Conservation (phyloP, 2,797 vertebrate species). For the Acomys russatus region DNA sequence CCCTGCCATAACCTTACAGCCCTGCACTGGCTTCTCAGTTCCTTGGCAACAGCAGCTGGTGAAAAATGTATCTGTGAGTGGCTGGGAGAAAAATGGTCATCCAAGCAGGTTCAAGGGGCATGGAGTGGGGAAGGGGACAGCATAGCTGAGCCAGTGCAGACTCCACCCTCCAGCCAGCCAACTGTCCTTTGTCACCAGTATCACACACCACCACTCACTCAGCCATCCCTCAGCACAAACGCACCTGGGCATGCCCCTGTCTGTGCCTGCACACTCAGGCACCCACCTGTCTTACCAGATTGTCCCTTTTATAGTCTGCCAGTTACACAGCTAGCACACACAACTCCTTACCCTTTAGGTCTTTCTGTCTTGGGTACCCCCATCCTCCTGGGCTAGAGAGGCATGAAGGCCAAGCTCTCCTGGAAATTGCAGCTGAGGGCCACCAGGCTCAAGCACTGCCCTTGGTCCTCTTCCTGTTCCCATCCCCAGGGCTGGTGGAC, state of each 20-base stretch:
- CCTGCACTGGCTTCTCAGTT: constrained; percentile 1
- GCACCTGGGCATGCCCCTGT: background rate
- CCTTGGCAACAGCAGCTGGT: constrained; percentile 38
- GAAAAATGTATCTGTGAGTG: constrained; percentile 66
- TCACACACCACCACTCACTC: background rate
- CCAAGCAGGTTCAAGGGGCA: constrained; percentile 57
- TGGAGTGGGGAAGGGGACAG: background rate
- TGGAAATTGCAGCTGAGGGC: background rate
- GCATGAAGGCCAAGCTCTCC: background rate
- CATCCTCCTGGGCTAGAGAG: accelerated
- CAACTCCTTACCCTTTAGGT: background rate
- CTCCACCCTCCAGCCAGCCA: background rate
- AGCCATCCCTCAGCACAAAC: constrained; percentile 2
- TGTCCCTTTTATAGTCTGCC: background rate
- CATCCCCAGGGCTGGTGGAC: background rate
- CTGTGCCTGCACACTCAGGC: background rate
- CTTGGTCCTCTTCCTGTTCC: background rate
- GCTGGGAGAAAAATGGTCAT: constrained; percentile 23
- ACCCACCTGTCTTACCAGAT: background rate
- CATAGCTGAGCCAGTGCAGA: background rate
- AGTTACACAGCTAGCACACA: background rate
- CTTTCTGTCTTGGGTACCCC: background rate
- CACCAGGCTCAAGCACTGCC: background rate
- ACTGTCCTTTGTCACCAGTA: background rate
- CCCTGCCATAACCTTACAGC: constrained; percentile 61